Conservation (phyloP, 2,797 vertebrate species). For the Muraenolepis orangiensis region DNA sequence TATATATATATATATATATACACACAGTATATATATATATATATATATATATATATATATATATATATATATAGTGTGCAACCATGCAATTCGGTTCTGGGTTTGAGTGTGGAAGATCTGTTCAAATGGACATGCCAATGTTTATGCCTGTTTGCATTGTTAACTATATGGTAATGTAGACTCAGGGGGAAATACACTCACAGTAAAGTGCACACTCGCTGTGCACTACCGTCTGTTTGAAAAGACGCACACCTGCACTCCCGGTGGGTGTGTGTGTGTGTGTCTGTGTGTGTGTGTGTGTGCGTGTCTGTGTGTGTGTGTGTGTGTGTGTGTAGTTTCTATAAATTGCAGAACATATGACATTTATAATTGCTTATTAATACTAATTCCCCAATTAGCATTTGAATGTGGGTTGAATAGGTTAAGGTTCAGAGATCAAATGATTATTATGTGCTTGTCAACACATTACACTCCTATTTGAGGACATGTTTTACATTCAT, state of each 20-base stretch:
- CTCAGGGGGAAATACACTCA: not conserved
- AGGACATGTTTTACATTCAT: not conserved
- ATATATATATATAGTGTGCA: too few relatives aligned
- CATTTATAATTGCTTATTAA: not conserved
- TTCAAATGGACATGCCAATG: not conserved
- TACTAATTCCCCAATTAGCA: not conserved
- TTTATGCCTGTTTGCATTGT: not conserved
- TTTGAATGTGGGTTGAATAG: not conserved
- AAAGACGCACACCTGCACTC: too few relatives aligned
- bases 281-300: too few relatives aligned
- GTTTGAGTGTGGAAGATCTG: too few relatives aligned
- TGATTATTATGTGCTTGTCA: constrained; percentile 1
- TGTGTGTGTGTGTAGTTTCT: not conserved
- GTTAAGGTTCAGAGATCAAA: not conserved
- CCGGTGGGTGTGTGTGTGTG: not conserved
- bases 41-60: too few relatives aligned
- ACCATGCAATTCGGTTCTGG: too few relatives aligned
- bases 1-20: too few relatives aligned
- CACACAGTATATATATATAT: too few relatives aligned
- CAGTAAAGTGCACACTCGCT: not conserved
- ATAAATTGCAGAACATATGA: not conserved
- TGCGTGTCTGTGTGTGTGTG: not conserved
- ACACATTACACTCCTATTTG: not conserved
- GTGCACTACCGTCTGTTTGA: too few relatives aligned
- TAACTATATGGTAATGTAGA: too few relatives aligned